Evolutionary conservation across 1,140 invertebrate genomes (phyloP).

Genomic region (Leptinotarsa lineolata): DNA sequence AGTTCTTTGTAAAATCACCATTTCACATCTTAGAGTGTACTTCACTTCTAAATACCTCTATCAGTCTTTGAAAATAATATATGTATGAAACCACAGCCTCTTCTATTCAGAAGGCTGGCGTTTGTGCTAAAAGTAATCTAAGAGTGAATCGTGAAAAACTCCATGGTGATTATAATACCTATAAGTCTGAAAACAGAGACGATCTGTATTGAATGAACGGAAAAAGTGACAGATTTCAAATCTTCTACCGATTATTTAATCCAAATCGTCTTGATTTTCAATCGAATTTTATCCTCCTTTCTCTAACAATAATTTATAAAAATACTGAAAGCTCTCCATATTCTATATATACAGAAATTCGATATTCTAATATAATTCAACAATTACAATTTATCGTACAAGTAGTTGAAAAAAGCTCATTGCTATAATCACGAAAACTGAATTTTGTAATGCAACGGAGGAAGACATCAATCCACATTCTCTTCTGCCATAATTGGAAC

Average conservation of each 20-base stretch:
- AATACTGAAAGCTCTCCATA: slow-evolving; percentile 7
- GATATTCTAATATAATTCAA: slow-evolving; percentile 6
- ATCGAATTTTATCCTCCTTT: background rate
- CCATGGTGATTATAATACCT: background rate
- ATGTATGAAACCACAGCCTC: background rate
- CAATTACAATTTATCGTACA: slow-evolving; percentile 8
- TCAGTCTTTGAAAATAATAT: background rate
- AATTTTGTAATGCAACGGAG: slow-evolving; percentile 16
- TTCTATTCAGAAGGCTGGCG: background rate
- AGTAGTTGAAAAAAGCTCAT: background rate
- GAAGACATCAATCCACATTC: slow-evolving; percentile 38
- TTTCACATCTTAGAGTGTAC: no score
- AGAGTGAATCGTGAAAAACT: background rate
- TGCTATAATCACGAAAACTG: background rate
- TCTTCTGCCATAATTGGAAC: slow-evolving; percentile 37
- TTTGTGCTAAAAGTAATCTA: background rate
- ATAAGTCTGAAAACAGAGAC: no score
- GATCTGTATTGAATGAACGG: no score
- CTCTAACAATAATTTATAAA: background rate
- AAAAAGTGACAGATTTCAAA: no score
- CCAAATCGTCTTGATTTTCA: no score
- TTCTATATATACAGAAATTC: slow-evolving; percentile 1
- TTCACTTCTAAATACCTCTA: background rate
- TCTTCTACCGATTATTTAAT: no score
- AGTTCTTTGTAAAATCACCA: no score